Evolutionary conservation across 2,888 invertebrate species (phyloP), one percentile per base, ranked within the genome.

Genomic region (Cryptosula pallasiana): DNA sequence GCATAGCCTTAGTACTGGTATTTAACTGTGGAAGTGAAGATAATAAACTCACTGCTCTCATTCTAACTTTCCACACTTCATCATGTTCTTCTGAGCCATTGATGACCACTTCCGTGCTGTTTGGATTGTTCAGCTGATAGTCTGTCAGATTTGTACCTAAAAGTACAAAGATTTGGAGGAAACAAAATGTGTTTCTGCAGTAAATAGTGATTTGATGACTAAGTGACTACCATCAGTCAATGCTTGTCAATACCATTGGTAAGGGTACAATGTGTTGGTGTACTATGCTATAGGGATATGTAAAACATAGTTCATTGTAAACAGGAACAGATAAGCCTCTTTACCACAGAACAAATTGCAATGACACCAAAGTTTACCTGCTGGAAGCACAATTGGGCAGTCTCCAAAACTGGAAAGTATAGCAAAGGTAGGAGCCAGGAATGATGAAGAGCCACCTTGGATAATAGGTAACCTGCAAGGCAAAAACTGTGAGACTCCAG

Each of bases 361-460:
- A n/a, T n/a, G n/a, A n/a, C n/a, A n/a, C n/a, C n/a, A n/a, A n/a
- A 63, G 34, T 32, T 63, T 32, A 63, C 63, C 63, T 13, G 32
- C 29, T 25, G 29, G 27, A 2, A 63, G 63, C 2, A 63, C 32
- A 32, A 32, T 63, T 29, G 63, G 63, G n/a, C 63, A 63, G 32
- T 63, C 63, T 2, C 63, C 63, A 63, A 63, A 63, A 3, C 13
- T 63, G 63, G 25, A 25, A 34, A 82, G 74, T 13, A 83, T 79
- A 25, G 82, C 77, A 57, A 80, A 77, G 0, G 79, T 78, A 0
- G 83, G 81, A 1, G 77, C 76, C 9, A 83, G 73, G 74, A 82
- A 83, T 0, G 81, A 76, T 73, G 81, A 80, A 0, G 81, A 79
- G 0, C 77, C 81, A 5, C 83, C 82, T 73, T 83, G 83, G 2